Base-by-base conservation (phyloP, 2,888 invertebrate genomes). In the Buathra laborator region DNA sequence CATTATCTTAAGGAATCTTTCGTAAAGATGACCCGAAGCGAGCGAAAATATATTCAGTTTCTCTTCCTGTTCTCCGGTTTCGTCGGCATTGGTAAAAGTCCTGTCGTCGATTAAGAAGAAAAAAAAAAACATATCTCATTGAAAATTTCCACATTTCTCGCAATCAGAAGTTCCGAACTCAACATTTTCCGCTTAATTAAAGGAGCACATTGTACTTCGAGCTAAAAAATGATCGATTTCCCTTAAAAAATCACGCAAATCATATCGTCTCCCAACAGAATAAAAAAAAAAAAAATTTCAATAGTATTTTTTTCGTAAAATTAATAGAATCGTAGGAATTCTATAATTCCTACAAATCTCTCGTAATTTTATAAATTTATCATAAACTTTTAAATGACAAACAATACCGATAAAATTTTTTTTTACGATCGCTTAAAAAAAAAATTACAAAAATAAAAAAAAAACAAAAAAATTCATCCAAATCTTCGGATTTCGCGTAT, bases 11-110 rank as follows among this genome's bases (percentile, higher is more conserved):
- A 99, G 94, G 93, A 99, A 97, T 88, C 99, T 95, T 94, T 99
- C 99, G 94, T 99, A 99, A 83, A 99, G 95, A 95, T 99, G 99
- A 3, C 99, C 99, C 0, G 99, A 99, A 0, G 99, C 99, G 12
- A 99, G 95, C 0, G 99, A 99, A 94, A 99, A 99, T 85, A 99
- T 99, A 94, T 99, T 99, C 81, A 99, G 96, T 37, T 96, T 97
- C 89, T 98, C 97, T 62, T 95, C 94, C 3, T 96, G 94, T 53
- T 97, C 97, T 44, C 95, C 95, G n/a, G 95, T 94, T 46, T 95
- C 95, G 51, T 94, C 94, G n/a, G 89, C 79, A 44, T 92, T 88
- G 4, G 93, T 91, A 77, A 94, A 94, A 5, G 94, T 94, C 90
- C 94, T 94, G 83, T 95, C 94, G 51, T 94, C 94, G 91, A 37